These are phyloP conservation scores for Sigmodon hispidus DNA, from an alignment of 2,113 vertebrate species.

Conservation along the genomic window DNA sequence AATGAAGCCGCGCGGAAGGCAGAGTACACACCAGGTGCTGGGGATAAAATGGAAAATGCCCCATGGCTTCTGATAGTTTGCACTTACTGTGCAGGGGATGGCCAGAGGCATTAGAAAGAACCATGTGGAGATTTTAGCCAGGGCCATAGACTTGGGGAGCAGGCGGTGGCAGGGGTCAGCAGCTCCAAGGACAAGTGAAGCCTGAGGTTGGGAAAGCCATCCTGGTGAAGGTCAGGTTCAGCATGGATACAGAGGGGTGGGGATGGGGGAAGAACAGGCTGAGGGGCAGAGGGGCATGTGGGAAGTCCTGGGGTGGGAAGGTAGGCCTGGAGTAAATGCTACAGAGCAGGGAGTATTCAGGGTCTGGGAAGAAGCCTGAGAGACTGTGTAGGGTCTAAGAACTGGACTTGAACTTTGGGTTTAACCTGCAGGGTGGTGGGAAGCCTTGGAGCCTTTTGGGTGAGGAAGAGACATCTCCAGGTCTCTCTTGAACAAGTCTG, in stretches of 20 bases:
- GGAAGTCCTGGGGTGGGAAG: not conserved
- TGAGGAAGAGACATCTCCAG: not conserved
- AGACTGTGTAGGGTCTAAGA: accelerated
- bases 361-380: not conserved
- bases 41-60: not conserved
- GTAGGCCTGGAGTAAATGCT: not conserved
- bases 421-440: not conserved
- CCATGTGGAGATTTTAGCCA: accelerated
- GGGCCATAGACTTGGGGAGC: accelerated
- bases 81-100: not conserved
- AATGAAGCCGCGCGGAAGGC: not conserved
- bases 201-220: not conserved
- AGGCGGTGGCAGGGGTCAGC: not conserved
- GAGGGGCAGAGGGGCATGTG: not conserved
- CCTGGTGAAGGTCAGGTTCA: not conserved
- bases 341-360: not conserved
- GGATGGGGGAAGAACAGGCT: not conserved
- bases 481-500: accelerated
- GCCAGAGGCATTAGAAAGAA: not conserved
- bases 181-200: not conserved
- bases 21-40: not conserved
- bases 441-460: not conserved
- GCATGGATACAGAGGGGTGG: not conserved
- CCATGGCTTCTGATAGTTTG: not conserved
- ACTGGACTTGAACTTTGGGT: not conserved